These are phyloP conservation scores for Chelonus insularis DNA, from an alignment of 1,140 invertebrate genomes.

Conservation along the genomic window DNA sequence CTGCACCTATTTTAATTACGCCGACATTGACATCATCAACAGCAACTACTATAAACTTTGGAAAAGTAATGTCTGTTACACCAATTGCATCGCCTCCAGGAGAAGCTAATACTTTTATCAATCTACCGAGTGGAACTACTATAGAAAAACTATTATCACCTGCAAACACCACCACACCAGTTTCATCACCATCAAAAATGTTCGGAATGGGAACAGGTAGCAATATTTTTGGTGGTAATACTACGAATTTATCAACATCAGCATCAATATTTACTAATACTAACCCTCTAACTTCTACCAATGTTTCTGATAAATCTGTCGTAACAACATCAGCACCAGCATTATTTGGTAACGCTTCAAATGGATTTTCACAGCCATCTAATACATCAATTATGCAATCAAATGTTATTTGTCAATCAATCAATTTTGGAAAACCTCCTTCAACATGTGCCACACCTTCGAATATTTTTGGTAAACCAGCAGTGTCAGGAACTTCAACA, in stretches of 20 bases:
- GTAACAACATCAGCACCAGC: no score
- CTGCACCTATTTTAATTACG: neutral
- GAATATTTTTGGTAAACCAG: neutral
- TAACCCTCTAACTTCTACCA: no score
- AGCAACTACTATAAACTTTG: constrained; percentile 31
- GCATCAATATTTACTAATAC: no score
- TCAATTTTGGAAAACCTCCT: neutral
- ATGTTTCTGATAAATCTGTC: no score
- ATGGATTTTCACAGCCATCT: no score
- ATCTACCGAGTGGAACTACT: constrained; percentile 7
- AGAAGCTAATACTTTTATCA: neutral
- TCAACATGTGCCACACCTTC: neutral
- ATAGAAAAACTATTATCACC: constrained; percentile 25
- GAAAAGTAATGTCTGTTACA: constrained; percentile 11
- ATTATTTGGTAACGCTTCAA: no score
- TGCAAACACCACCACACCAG: neutral
- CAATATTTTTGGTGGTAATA: no score
- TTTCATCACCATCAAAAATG: constrained; percentile 10
- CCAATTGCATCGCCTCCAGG: neutral
- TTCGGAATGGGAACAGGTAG: neutral
- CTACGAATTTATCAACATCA: no score
- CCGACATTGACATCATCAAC: constrained; percentile 22
- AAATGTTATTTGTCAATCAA: no score
- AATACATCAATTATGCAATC: no score
- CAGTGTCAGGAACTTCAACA: neutral